These are phyloP conservation scores for Etia nguti DNA, from an alignment of 2,113 vertebrate genomes.

Conservation along the genomic window DNA sequence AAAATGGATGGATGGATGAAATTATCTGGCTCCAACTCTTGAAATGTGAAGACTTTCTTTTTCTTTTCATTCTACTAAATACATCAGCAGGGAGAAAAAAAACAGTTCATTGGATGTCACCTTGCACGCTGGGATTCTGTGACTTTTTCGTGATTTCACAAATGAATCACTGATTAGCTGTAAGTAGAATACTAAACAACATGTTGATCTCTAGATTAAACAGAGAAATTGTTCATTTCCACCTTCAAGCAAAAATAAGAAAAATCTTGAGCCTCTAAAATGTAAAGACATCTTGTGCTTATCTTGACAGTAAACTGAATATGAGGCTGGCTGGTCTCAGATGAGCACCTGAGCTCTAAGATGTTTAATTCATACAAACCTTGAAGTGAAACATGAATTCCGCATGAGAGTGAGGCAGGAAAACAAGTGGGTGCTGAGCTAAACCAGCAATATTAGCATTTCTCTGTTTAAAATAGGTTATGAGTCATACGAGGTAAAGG, in stretches of 20 bases:
- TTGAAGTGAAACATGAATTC: conserved; percentile 29
- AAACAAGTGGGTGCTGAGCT: not conserved
- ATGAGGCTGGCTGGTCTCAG: not conserved
- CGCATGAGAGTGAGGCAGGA: not conserved
- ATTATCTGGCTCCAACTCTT: not conserved
- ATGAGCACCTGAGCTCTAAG: conserved; percentile 12
- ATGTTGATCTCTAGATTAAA: not conserved
- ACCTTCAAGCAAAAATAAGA: not conserved
- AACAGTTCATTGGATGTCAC: not conserved
- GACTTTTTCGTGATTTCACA: not conserved
- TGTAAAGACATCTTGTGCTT: not conserved
- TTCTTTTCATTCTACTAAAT: not conserved
- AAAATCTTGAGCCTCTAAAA: not conserved
- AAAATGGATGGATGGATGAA: not conserved
- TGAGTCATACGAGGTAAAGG: conserved; percentile 2
- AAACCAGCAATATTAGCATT: not conserved
- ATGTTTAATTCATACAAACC: conserved; percentile 38
- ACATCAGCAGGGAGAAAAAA: not conserved
- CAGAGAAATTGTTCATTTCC: not conserved
- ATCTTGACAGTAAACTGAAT: not conserved
- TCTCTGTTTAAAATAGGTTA: conserved; percentile 9
- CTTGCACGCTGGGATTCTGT: not conserved
- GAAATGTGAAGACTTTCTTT: not conserved
- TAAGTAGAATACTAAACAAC: not conserved
- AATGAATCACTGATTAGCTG: not conserved